phyloP scores from a whole-genome alignment of 2,888 invertebrate species.

The Apodemia zela region DNA sequence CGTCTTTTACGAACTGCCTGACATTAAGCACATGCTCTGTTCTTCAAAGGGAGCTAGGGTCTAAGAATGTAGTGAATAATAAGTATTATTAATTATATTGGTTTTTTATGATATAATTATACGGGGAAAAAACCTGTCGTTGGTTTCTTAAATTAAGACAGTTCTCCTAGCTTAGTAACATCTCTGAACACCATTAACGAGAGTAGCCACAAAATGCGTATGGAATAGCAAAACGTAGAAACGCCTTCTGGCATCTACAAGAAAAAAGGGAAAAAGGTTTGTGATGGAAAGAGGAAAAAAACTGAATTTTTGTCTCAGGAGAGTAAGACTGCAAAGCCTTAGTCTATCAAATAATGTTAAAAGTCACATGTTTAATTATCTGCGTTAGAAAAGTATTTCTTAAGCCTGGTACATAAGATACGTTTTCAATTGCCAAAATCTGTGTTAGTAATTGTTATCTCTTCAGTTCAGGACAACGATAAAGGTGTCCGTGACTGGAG shows the following conservation, averaged over 20 bases:
- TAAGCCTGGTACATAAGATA: constrained; percentile 27
- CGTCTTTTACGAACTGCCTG: no score
- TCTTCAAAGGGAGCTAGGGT: no score
- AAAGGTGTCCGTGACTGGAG: constrained; percentile 66
- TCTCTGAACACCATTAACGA: constrained; percentile 49
- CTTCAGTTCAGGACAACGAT: constrained; percentile 57
- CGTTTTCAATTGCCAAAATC: constrained; percentile 23
- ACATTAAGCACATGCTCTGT: no score
- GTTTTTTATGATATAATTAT: no score
- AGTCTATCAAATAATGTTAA: constrained; percentile 40
- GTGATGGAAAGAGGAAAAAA: constrained; percentile 74
- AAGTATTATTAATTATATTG: no score
- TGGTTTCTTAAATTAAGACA: constrained; percentile 18
- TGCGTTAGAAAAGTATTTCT: constrained; percentile 27
- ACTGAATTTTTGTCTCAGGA: constrained; percentile 76
- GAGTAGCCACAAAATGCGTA: constrained; percentile 76
- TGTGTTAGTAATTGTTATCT: constrained; percentile 37
- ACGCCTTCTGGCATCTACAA: constrained; percentile 67
- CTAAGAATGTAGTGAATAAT: no score
- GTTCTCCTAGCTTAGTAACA: neutral
- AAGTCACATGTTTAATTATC: constrained; percentile 37
- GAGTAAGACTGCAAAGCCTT: constrained; percentile 76
- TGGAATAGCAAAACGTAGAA: constrained; percentile 69
- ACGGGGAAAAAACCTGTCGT: no score
- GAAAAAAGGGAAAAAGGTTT: constrained; percentile 74